Conservation (phyloP, 2,888 invertebrate species). For the Parthenolecanium corni region DNA sequence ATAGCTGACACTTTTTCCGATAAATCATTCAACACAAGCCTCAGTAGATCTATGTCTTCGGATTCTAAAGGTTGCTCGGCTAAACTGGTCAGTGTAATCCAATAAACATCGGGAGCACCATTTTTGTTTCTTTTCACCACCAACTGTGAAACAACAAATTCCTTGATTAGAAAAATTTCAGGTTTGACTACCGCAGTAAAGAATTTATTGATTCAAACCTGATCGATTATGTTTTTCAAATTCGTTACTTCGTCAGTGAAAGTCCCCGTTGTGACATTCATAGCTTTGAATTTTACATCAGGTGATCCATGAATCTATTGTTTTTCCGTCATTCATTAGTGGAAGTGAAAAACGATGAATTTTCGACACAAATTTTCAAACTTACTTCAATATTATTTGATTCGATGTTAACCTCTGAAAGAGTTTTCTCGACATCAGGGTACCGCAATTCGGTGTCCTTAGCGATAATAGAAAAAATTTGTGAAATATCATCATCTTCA, state of each 20-base stretch:
- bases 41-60: constrained; percentile 54
- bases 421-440: constrained; percentile 48
- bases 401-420: constrained; percentile 52
- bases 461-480: constrained; percentile 41
- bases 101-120: constrained; percentile 51
- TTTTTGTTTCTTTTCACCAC: constrained; percentile 44
- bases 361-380: no score
- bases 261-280: neutral
- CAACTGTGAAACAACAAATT: constrained; percentile 32
- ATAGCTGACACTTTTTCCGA: constrained; percentile 44
- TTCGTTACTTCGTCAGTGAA: constrained; percentile 2
- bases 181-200: neutral
- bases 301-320: no score
- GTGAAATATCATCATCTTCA: constrained; percentile 52
- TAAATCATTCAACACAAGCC: constrained; percentile 43
- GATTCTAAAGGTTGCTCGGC: constrained; percentile 52
- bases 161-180: neutral
- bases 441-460: constrained; percentile 38
- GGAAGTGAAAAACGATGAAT: no score
- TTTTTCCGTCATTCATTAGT: no score
- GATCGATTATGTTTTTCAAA: neutral
- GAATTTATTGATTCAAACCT: neutral
- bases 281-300: neutral
- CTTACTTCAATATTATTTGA: constrained; percentile 51
- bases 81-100: constrained; percentile 52